Conservation (phyloP, 2,888 invertebrate genomes). For the Strigamia maritima region DNA sequence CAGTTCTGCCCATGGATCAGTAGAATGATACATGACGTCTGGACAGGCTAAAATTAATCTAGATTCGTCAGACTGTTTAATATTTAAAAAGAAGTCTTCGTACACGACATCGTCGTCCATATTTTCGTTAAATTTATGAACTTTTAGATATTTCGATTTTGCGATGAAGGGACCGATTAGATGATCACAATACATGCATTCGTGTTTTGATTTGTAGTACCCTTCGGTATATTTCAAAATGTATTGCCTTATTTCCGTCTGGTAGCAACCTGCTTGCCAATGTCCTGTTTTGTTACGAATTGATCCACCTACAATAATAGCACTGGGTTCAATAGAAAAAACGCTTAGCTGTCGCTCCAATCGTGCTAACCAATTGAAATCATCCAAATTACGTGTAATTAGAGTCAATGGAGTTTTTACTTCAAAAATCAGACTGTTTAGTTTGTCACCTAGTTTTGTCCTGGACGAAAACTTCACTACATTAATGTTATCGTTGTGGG, state of each 20-base stretch:
- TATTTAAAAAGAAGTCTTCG: constrained; percentile 48
- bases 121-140: constrained; percentile 43
- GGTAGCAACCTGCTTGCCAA: constrained; percentile 49
- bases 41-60: constrained; percentile 47
- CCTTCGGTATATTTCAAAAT: constrained; percentile 47
- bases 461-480: background rate
- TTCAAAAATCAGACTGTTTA: constrained; percentile 45
- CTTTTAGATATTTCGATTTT: constrained; percentile 43
- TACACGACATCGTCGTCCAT: constrained; percentile 45
- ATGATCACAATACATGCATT: constrained; percentile 38
- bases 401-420: constrained; percentile 47
- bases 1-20: constrained; percentile 31
- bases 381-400: constrained; percentile 45
- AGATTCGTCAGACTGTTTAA: constrained; percentile 36
- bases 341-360: constrained; percentile 48
- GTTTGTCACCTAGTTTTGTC: constrained; percentile 5
- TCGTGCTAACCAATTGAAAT: constrained; percentile 45
- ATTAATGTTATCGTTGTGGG: background rate
- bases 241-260: constrained; percentile 47
- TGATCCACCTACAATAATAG: constrained; percentile 43
- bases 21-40: constrained; percentile 48
- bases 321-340: constrained; percentile 42
- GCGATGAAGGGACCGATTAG: constrained; percentile 36
- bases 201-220: constrained; percentile 40
- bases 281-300: constrained; percentile 44